Conservation (phyloP, 2,797 vertebrate genomes). For the Acomys russatus region DNA sequence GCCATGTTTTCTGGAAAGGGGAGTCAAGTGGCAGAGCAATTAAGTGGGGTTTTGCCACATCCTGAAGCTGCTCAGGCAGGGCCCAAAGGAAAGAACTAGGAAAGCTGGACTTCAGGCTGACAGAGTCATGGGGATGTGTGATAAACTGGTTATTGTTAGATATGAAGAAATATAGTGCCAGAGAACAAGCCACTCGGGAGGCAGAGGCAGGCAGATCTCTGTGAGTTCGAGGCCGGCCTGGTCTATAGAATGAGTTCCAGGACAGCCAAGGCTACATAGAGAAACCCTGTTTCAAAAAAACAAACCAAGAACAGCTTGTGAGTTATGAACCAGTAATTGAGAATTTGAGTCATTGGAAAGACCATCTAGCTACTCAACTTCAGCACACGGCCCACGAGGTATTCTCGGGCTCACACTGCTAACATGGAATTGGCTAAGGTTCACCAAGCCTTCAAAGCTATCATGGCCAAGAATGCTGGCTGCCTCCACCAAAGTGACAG, state of each 20-base stretch:
- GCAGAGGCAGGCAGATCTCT: not conserved
- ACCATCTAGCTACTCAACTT: accelerated
- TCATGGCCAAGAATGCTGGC: accelerated
- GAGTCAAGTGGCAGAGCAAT: not conserved
- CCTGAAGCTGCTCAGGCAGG: too few species aligned
- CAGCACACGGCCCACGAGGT: accelerated
- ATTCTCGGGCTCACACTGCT: not conserved
- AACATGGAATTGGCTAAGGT: not conserved
- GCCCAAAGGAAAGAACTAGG: not conserved
- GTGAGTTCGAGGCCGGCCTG: not conserved
- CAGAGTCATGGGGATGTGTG: not conserved
- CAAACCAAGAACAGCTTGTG: not conserved
- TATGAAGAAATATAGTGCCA: not conserved
- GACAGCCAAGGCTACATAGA: not conserved
- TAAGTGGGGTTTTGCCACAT: not conserved
- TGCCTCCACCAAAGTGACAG: not conserved
- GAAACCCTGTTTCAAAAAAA: not conserved
- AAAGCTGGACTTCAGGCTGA: not conserved
- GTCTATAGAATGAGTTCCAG: not conserved
- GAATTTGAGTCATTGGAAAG: not conserved
- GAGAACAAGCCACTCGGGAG: not conserved
- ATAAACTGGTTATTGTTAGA: not conserved
- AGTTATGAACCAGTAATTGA: not conserved
- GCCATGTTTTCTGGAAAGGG: not conserved
- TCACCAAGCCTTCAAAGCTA: not conserved